Percentiles rank a stretch among this genome's conserved stretches.
Conservation (phyloP, 2,797 vertebrate genomes). For the Heteromormyrus szaboi region DNA sequence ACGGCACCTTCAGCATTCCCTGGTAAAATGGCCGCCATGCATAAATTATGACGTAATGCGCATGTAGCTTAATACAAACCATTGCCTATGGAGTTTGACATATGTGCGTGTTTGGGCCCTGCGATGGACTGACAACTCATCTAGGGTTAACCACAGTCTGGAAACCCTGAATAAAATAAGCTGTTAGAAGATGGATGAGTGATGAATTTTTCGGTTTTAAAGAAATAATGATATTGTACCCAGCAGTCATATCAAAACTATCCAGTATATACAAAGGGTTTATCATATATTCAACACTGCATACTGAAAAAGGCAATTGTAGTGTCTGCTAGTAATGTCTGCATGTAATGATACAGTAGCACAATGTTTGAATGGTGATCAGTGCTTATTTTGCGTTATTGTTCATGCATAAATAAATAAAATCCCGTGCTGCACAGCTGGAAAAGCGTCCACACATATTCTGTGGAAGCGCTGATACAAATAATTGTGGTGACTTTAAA, state of each 20-base stretch:
- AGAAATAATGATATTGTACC: neutral
- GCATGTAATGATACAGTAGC: neutral
- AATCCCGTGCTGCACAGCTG: neutral
- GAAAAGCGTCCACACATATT: neutral
- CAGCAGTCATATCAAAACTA: neutral
- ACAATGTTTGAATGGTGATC: neutral
- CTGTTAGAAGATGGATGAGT: neutral
- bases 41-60: neutral
- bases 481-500: neutral
- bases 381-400: neutral
- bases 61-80: neutral
- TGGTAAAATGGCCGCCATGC: neutral
- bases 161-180: neutral
- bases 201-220: neutral
- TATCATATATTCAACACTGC: neutral
- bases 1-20: neutral
- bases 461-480: neutral
- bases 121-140: neutral
- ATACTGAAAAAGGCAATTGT: neutral
- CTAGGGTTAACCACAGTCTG: neutral
- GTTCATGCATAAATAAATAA: neutral
- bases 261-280: neutral
- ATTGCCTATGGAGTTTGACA: neutral
- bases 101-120: neutral
- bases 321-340: neutral